phyloP scores from a whole-genome alignment of 2,113 vertebrate species.

The Dicentrarchus labrax region DNA sequence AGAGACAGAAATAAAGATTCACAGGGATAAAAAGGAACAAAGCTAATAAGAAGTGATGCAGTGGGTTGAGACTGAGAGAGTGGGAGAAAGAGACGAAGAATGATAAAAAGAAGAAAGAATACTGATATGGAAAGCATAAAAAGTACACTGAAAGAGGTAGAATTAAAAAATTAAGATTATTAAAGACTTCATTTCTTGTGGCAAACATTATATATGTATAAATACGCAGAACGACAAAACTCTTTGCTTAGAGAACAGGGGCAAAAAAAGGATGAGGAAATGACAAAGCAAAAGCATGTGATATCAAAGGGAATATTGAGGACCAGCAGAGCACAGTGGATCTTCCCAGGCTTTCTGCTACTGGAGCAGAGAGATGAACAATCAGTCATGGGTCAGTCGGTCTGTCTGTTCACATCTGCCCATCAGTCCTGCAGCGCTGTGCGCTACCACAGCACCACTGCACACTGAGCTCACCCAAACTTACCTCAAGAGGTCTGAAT shows the following conservation, averaged over 20 bases:
- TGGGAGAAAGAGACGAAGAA: background rate
- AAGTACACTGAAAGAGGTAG: background rate
- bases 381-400: slow-evolving; percentile 75
- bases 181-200: background rate
- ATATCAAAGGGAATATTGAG: slow-evolving; percentile 52
- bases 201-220: background rate
- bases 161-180: background rate
- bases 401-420: slow-evolving; percentile 73
- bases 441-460: slow-evolving; percentile 38
- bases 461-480: slow-evolving; percentile 67
- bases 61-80: background rate
- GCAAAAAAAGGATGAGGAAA: background rate
- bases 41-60: slow-evolving; percentile 40
- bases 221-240: background rate
- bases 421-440: slow-evolving; percentile 50
- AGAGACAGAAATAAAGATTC: slow-evolving; percentile 50
- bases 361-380: slow-evolving; percentile 73
- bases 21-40: slow-evolving; percentile 57
- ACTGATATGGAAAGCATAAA: background rate
- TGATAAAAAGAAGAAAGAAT: background rate
- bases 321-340: slow-evolving; percentile 59
- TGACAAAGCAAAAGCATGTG: slow-evolving; percentile 58
- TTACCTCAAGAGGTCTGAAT: slow-evolving; percentile 49
- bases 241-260: slow-evolving; percentile 6
- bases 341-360: slow-evolving; percentile 69